A percentile compares a stretch with the other conserved stretches of the same genome.
Evolutionary conservation across 2,113 vertebrate genomes (phyloP).

Genomic region (Noturus placidus): DNA sequence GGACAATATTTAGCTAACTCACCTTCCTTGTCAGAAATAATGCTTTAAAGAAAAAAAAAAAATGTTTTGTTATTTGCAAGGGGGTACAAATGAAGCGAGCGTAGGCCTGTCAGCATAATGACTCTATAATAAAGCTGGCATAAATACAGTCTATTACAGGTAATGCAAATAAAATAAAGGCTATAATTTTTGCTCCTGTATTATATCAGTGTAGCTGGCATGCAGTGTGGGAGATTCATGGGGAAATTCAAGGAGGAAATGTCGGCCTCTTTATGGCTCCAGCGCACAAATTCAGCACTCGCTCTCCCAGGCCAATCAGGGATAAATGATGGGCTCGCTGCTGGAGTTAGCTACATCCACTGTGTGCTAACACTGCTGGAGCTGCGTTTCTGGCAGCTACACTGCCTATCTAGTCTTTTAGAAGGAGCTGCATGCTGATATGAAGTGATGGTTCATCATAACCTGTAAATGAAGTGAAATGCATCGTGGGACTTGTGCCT

Average conservation of each 20-base stretch:
- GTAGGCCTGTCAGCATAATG: slow-evolving; percentile 57
- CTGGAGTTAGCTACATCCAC: slow-evolving; percentile 45
- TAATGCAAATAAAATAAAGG: slow-evolving; percentile 75
- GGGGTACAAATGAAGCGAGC: slow-evolving; percentile 49
- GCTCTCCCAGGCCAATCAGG: slow-evolving; percentile 63
- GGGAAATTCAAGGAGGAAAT: slow-evolving; percentile 61
- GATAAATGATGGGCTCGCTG: slow-evolving; percentile 66
- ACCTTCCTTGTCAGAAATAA: slow-evolving; percentile 4
- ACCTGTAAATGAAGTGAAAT: slow-evolving; percentile 43
- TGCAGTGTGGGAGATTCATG: slow-evolving; percentile 66
- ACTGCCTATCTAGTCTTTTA: slow-evolving; percentile 31
- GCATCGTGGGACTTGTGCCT: slow-evolving; percentile 20
- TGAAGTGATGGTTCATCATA: slow-evolving; percentile 44
- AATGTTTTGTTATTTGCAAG: slow-evolving; percentile 57
- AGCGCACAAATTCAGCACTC: slow-evolving; percentile 55
- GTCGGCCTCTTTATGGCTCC: slow-evolving; percentile 59
- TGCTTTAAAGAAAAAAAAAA: slow-evolving; percentile 8
- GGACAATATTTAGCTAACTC: slow-evolving; percentile 14
- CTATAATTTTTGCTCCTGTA: slow-evolving; percentile 66
- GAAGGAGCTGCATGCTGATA: slow-evolving; percentile 32
- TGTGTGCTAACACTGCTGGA: slow-evolving; percentile 43
- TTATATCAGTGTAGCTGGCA: slow-evolving; percentile 46
- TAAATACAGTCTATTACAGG: slow-evolving; percentile 72
- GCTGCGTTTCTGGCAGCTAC: slow-evolving; percentile 9
- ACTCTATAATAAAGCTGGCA: slow-evolving; percentile 61